Base-by-base conservation (phyloP, 2,113 vertebrate genomes). In the Tympanuchus pallidicinctus region DNA sequence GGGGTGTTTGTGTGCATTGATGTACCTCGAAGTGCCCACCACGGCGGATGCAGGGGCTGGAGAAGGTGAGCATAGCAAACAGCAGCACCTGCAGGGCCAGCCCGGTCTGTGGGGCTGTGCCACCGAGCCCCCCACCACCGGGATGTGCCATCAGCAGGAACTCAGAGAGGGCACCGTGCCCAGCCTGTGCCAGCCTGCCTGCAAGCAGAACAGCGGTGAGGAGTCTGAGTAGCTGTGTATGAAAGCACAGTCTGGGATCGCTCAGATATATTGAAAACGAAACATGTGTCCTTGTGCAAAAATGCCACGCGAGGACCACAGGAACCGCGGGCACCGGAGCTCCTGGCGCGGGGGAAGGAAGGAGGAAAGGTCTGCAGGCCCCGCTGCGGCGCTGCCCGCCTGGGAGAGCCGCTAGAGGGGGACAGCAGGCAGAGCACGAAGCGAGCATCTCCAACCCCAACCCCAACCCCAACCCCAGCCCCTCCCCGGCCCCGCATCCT, bases 21-120 rank as follows among this genome's bases (percentile, higher is more conserved):
- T 59, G 43, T 69, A 99, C 98, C 97, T 99, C 98, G 25, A 99
- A 99, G 94, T 98, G 98, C 10, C 99, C 98, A 2, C 98, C 98
- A 79, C 97, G 98, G 5, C 98, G 97, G 15, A 99, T 85, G 4
- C 98, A 98, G 24, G 98, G 96, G 95, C 97, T 98, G 97, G 99
- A 99, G 95, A 98, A 98, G 56, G 97, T 45, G 10, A 98, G 94
- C 98, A 98, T 98, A 90, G 98, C 69, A 34, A 91, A 78, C 91
- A 99, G 96, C 27, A 98, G 86, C 5, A 97, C 80, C 97, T 98
- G 98, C 15, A 99, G 97, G 1, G 97, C n/a, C 11, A 99, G 84
- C 0, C 99, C 98, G 0, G 98, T 99, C 36, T 98, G 65, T 0
- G 98, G 98, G 9, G 98, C 98, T 0, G 92, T 95, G 30, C 98